Evolutionary conservation across 2,888 invertebrate genomes (phyloP).

Genomic region (Amiota mariae): DNA sequence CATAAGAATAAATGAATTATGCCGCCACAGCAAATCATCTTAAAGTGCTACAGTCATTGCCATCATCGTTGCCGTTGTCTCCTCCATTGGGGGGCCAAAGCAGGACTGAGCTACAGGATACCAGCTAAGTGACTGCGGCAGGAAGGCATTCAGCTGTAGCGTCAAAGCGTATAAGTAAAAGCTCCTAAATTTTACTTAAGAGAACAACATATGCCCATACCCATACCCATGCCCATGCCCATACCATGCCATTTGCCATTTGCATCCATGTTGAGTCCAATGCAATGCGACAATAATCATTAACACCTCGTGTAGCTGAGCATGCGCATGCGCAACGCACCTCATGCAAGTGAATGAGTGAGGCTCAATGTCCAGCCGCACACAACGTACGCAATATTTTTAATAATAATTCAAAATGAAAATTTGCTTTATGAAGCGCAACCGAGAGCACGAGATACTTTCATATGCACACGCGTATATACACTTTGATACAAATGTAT

Average conservation of each 20-base stretch:
- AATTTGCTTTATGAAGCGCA: slow-evolving; percentile 74
- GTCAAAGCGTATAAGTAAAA: slow-evolving; percentile 51
- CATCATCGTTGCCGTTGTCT: too few species aligned
- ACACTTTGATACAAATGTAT: slow-evolving; percentile 39
- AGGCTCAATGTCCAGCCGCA: slow-evolving; percentile 30
- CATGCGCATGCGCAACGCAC: slow-evolving; percentile 48
- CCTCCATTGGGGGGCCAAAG: not conserved
- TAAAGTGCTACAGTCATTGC: slow-evolving; percentile 49
- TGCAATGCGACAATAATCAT: slow-evolving; percentile 60
- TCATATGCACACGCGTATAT: too few species aligned
- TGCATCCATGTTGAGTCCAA: not conserved
- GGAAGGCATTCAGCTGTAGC: slow-evolving; percentile 41
- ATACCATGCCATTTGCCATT: not conserved
- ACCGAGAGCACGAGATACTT: slow-evolving; percentile 50
- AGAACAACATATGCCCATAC: slow-evolving; percentile 42
- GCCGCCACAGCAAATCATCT: slow-evolving; percentile 69
- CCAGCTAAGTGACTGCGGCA: slow-evolving; percentile 33
- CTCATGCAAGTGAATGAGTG: slow-evolving; percentile 49
- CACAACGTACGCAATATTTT: slow-evolving; percentile 51
- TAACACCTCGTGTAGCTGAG: slow-evolving; percentile 65
- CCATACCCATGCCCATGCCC: slow-evolving; percentile 38
- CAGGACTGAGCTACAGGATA: not conserved
- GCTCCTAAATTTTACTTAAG: slow-evolving; percentile 71
- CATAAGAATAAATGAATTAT: slow-evolving; percentile 63
- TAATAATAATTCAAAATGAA: slow-evolving; percentile 73